Evolutionary conservation across 2,888 invertebrate species (phyloP), one percentile per base, ranked within the genome.

Genomic region (Ormyrus rosae): DNA sequence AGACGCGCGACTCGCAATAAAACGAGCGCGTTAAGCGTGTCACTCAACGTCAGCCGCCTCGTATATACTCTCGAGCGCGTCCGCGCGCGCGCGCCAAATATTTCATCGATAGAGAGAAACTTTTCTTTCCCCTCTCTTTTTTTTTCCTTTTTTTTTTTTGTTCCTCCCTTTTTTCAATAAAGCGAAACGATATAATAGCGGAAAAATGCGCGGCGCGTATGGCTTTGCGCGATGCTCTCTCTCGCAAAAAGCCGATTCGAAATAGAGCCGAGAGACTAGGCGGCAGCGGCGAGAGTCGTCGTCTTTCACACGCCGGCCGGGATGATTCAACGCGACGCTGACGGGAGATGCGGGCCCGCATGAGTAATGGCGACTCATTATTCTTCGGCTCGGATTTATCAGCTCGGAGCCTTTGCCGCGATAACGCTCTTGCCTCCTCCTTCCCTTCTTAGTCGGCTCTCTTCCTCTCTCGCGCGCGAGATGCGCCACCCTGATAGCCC

Each of bases 341-440:
- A 83, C 67, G 75, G 67, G 75, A 82, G 83, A 82, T 83, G 76
- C 81, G 85, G 84, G 84, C 84, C 84, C 84, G 82, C 86, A 87
- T 88, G 89, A 89, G 88, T 88, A 89, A 89, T 88, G 88, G 85
- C 85, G 83, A 84, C 86, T 88, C 89, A 88, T 89, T 89, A 89
- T 89, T 89, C 88, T 89, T 86, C 85, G 80, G 83, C 84, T 81
- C 82, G 88, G 86, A 88, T 89, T 89, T 89, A 89, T 89, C 89
- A 88, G 87, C 84, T 86, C 85, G 86, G 84, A 83, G 83, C 82
- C 75, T 48, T 60, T 67, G n/a, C 75, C 50, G 53, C 86, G 89
- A 89, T 88, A 89, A 88, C 88, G 86, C 86, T 34, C 56, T 4
- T 2, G 61, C 63, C 67, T 86, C 87, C 86, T 87, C 87, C 86